phyloP scores from a whole-genome alignment of 2,113 vertebrate genomes.

The Nannobrachium achirus region DNA sequence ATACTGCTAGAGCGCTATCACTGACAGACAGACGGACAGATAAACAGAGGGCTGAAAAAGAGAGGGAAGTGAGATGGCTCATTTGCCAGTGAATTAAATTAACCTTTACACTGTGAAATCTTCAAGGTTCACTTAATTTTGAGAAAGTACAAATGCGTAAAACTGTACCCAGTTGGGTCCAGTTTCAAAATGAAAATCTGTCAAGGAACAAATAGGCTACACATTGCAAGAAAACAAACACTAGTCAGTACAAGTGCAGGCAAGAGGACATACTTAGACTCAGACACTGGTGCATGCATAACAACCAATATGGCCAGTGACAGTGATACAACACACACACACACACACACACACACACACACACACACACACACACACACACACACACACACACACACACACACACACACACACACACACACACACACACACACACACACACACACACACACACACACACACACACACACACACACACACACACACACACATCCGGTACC shows the following conservation, averaged over 20 bases:
- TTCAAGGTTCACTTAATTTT: too few relatives aligned
- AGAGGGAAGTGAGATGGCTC: constrained; percentile 23
- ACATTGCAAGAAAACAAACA: too few relatives aligned
- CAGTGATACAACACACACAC: too few relatives aligned
- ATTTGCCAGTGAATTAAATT: neutral
- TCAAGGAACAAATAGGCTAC: too few relatives aligned
- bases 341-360: too few relatives aligned
- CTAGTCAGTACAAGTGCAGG: too few relatives aligned
- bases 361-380: too few relatives aligned
- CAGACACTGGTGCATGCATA: too few relatives aligned
- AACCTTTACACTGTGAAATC: neutral
- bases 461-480: constrained; percentile 19
- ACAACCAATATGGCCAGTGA: too few relatives aligned
- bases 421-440: constrained; percentile 15
- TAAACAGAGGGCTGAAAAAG: neutral
- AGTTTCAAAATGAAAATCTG: too few relatives aligned
- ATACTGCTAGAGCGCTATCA: too few relatives aligned
- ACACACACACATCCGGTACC: constrained; percentile 56
- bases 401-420: constrained; percentile 4
- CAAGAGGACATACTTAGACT: too few relatives aligned
- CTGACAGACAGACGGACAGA: constrained; percentile 1
- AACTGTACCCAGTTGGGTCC: neutral
- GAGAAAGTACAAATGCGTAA: neutral
- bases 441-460: constrained; percentile 28
- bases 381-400: neutral